These are phyloP conservation scores for Melierax canorus DNA, from an alignment of 2,113 vertebrate genomes.

Conservation along the genomic window DNA sequence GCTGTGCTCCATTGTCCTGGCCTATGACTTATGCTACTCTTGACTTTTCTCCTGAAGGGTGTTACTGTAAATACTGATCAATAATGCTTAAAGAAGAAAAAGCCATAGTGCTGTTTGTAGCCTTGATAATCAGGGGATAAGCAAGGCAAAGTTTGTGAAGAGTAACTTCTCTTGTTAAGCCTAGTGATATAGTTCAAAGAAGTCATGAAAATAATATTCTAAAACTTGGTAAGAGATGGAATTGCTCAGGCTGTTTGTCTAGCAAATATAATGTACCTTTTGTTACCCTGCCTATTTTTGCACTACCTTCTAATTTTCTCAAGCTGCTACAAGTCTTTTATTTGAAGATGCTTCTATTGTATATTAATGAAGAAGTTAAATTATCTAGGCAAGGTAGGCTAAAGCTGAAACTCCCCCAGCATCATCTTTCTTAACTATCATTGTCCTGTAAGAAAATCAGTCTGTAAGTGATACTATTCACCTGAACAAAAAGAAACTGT, in stretches of 20 bases:
- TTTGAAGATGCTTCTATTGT: not conserved
- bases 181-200: not conserved
- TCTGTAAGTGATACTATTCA: conserved; percentile 32
- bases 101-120: not conserved
- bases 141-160: not conserved
- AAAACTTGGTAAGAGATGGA: not conserved
- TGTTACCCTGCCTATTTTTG: not conserved
- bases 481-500: not conserved
- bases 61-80: not conserved
- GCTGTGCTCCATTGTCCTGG: not conserved
- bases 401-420: not conserved
- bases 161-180: not conserved
- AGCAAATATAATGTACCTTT: not conserved
- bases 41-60: not conserved
- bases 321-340: not conserved
- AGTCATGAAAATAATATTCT: not conserved
- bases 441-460: conserved; percentile 14
- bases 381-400: not conserved
- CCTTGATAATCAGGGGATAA: not conserved
- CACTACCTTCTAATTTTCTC: not conserved
- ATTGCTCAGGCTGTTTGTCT: not conserved
- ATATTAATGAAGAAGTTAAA: not conserved
- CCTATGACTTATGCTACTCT: not conserved
- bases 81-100: not conserved
- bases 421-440: conserved; percentile 11